Base-by-base conservation (phyloP, 2,888 invertebrate species). In the Sphaerophoria taeniata region DNA sequence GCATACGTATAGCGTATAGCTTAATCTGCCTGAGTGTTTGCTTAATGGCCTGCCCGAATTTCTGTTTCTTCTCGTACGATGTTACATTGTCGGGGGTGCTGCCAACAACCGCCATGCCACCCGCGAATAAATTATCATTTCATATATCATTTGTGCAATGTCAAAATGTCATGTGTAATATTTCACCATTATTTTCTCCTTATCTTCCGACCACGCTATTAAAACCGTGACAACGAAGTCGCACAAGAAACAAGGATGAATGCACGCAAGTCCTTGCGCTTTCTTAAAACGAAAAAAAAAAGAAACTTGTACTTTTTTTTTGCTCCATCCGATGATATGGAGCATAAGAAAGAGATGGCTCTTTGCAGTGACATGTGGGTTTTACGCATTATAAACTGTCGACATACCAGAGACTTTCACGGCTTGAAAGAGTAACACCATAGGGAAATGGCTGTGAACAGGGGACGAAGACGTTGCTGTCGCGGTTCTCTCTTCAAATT, bases 111-210 rank as follows among this genome's bases (percentile, higher is more conserved):
- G 11, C 12, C 60, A 60, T 49, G 33, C 71, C 75, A 74, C 74
- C 79, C 70, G 55, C 76, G 81, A 76, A 85, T 73, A 85, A 81
- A 85, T 85, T 85, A 85, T 85, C 85, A 85, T 85, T 85, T 85
- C 85, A 85, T 85, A 85, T 85, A 85, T 85, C 85, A 85, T 85
- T 76, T 85, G 85, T 85, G 81, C 76, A 81, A 70, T 85, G 85
- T 85, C 85, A 85, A 77, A 81, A 85, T 69, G 85, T 85, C 85
- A 81, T 81, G 81, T 81, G 85, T 85, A 81, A 85, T 85, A 85
- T 85, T 85, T 85, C 85, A 85, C 81, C 85, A 85, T 85, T 85
- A 85, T 77, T 85, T 85, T 85, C 85, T 81, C 85, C 81, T 85
- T 85, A 85, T 85, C 85, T 85, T 70, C 51, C 63, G 69, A 72